Base-by-base conservation (phyloP, 2,113 vertebrate species). In the Dipodomys spectabilis region DNA sequence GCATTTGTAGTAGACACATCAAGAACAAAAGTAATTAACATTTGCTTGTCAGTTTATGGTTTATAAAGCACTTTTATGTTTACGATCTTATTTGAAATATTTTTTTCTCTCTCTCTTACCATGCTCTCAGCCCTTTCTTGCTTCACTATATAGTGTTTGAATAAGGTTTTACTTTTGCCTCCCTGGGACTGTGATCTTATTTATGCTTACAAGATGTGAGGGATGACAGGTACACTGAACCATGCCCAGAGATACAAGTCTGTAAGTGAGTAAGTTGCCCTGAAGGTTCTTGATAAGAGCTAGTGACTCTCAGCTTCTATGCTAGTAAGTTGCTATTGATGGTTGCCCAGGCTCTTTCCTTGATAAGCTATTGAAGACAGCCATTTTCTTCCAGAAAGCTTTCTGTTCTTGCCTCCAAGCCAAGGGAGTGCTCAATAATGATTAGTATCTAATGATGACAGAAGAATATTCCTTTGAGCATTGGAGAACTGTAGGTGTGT, bases 361-460 rank as follows among this genome's bases (percentile, higher is more conserved):
- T 35, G 62, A 44, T 53, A 28, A 88, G 71, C 84, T 85, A 2
- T 39, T 49, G 84, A 86, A 87, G 44, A 82, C 73, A 92, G 23
- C 72, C 49, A n/a, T 93, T 94, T 97, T 93, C 78, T 94, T 95
- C 87, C 74, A 80, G 28, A 90, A 89, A 85, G 39, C 71, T 69
- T 84, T 35, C 84, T n/a, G 62, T 86, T 86, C 82, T 92, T 92
- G 65, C 85, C 82, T 93, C 19, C 20, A 82, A 86, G 92, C 73
- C 88, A 53, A 11, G 93, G 90, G 85, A 93, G 93, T 86, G 67
- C 85, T 96, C 75, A 86, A 20, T 94, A 95, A 93, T 53, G 91
- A 80, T 97, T 96, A 96, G 75, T 35, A n/a, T n/a, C n/a, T n/a
- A 88, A 90, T 83, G 88, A 95, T 94, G 96, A 92, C 92, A 86